A percentile compares a stretch with the other conserved stretches of the same genome.
phyloP scores from a whole-genome alignment of 1,140 invertebrate species.

The Drosophila seguyi region DNA sequence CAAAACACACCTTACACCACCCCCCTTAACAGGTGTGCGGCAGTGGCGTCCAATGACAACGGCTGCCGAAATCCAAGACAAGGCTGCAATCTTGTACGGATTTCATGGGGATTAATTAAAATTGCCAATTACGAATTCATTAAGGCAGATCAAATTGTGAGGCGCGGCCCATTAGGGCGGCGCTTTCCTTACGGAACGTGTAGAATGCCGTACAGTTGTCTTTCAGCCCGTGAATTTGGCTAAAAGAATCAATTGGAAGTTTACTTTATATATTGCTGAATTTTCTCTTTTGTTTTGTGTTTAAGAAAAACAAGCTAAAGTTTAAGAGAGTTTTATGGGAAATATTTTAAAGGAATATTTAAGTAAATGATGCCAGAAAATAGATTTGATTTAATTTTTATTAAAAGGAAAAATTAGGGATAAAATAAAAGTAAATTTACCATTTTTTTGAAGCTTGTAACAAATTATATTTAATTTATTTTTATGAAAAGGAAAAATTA shows the following conservation, averaged over 20 bases:
- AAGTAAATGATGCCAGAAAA: neutral
- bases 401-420: neutral
- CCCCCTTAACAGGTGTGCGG: neutral
- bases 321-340: neutral
- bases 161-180: slow-evolving; percentile 38
- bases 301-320: neutral
- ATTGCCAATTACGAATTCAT: slow-evolving; percentile 84
- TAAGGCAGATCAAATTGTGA: slow-evolving; percentile 68
- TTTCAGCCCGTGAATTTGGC: neutral
- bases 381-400: neutral
- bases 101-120: slow-evolving; percentile 83
- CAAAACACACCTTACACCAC: neutral
- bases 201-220: neutral
- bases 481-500: too few species aligned
- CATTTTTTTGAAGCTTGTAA: neutral
- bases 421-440: neutral
- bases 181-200: slow-evolving; percentile 28
- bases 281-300: neutral
- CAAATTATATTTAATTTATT: too few species aligned
- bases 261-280: neutral
- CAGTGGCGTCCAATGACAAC: slow-evolving; percentile 58
- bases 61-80: slow-evolving; percentile 58
- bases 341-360: neutral
- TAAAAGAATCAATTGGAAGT: neutral
- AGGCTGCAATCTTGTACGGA: slow-evolving; percentile 65